Evolutionary conservation across 2,113 vertebrate species (phyloP).

Genomic region (Odontesthes bonariensis): DNA sequence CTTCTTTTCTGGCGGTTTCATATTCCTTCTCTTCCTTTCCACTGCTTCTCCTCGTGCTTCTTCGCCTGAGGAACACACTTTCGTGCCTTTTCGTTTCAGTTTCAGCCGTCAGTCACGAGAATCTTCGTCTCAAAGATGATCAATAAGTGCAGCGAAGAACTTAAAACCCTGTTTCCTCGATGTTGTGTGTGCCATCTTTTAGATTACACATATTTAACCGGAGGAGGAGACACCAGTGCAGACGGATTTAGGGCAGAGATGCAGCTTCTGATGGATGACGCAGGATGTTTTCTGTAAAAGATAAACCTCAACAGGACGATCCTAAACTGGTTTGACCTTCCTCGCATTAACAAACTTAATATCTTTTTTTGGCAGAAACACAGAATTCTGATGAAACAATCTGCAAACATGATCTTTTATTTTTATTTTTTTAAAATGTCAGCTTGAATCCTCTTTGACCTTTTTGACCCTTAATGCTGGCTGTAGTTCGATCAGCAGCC

Average conservation of each 20-base stretch:
- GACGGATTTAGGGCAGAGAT: no score
- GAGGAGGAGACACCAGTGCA: no score
- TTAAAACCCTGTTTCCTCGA: no score
- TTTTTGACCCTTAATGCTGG: conserved; percentile 27
- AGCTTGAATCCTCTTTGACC: conserved; percentile 29
- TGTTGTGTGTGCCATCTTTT: no score
- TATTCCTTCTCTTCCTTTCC: no score
- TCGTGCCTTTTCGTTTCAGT: conserved; percentile 16
- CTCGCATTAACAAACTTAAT: not conserved
- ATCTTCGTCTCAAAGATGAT: conserved; percentile 17
- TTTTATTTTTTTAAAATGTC: not conserved
- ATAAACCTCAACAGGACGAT: conserved; percentile 8
- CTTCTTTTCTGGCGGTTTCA: no score
- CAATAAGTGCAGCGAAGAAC: no score
- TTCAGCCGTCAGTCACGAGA: conserved; percentile 32
- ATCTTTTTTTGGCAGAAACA: not conserved
- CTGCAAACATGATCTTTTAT: not conserved
- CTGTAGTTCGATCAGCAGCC: conserved; percentile 31
- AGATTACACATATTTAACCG: no score
- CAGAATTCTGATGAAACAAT: not conserved
- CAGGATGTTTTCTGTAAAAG: not conserved
- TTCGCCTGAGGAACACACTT: not conserved
- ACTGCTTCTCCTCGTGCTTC: not conserved
- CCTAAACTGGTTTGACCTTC: not conserved
- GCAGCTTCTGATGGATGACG: not conserved